Conservation (phyloP, 2,888 invertebrate genomes). For the Meliscaeva auricollis region DNA sequence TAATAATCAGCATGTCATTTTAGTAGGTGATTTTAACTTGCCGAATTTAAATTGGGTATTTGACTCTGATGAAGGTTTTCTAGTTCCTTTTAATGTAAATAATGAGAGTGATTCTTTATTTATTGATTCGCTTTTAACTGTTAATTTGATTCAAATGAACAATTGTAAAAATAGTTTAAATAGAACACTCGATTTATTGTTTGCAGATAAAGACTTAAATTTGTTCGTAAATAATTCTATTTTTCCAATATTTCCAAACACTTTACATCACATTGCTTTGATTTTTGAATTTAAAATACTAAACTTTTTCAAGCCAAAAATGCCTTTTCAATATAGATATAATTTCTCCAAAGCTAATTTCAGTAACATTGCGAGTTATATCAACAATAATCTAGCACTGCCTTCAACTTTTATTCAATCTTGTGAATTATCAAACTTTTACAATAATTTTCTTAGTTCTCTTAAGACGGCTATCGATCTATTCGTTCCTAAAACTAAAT, state of each 20-base stretch:
- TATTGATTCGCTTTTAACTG: constrained; percentile 1
- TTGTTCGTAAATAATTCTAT: not conserved
- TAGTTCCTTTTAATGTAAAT: constrained; percentile 2
- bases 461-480: too few species aligned
- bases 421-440: too few species aligned
- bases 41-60: constrained; percentile 6
- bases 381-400: too few species aligned
- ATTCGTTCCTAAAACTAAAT: too few species aligned
- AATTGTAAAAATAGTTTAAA: constrained; percentile 8
- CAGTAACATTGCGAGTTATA: too few species aligned
- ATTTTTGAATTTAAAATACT: constrained; percentile 11
- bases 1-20: not conserved
- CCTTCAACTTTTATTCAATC: too few species aligned
- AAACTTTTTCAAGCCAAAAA: not conserved
- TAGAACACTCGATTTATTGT: constrained; percentile 17
- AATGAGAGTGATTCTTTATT: not conserved
- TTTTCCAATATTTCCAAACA: not conserved
- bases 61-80: constrained; percentile 5
- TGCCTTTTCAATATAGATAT: constrained; percentile 14
- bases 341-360: too few species aligned
- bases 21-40: constrained; percentile 10
- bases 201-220: constrained; percentile 5
- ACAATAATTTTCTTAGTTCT: too few species aligned
- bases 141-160: constrained; percentile 1
- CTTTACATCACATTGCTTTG: constrained; percentile 10